These are phyloP conservation scores for Pimephales promelas DNA, from an alignment of 2,113 vertebrate genomes.

Conservation along the genomic window DNA sequence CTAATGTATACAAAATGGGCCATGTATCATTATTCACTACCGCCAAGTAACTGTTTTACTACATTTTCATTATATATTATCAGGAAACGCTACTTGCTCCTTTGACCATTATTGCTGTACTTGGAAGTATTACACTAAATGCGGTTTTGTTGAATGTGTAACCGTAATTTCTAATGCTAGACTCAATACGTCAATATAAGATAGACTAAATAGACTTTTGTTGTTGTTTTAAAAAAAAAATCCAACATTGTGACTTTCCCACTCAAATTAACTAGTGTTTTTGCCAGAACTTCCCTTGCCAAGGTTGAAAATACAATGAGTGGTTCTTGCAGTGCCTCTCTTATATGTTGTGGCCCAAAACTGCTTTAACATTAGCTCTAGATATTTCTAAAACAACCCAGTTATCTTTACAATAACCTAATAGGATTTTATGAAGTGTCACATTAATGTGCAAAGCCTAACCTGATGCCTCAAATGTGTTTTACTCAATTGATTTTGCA, in stretches of 20 bases:
- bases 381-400: slow-evolving; percentile 24
- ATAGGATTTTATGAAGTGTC: slow-evolving; percentile 41
- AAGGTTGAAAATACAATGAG: slow-evolving; percentile 20
- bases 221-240: slow-evolving; percentile 35
- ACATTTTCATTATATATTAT: slow-evolving; percentile 30
- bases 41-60: slow-evolving; percentile 35
- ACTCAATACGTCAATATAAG: not conserved
- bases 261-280: slow-evolving; percentile 18
- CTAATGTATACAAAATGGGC: slow-evolving; percentile 7
- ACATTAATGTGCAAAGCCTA: slow-evolving; percentile 33
- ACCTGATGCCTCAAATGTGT: slow-evolving; percentile 44
- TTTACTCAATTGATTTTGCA: slow-evolving; percentile 42
- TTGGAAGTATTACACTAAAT: slow-evolving; percentile 41
- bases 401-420: slow-evolving; percentile 18
- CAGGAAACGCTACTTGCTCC: slow-evolving; percentile 34
- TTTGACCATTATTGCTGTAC: slow-evolving; percentile 34
- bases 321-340: slow-evolving; percentile 7
- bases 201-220: slow-evolving; percentile 8
- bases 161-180: slow-evolving; percentile 12
- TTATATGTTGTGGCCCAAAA: not conserved
- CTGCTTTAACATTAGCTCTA: not conserved
- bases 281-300: slow-evolving; percentile 29
- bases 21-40: slow-evolving; percentile 19
- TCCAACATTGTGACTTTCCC: slow-evolving; percentile 11
- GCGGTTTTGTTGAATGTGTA: slow-evolving; percentile 35